Percentiles rank a stretch among this genome's conserved stretches.
Evolutionary conservation across 2,888 invertebrate species (phyloP).

Genomic region (Mythimna loreyi): DNA sequence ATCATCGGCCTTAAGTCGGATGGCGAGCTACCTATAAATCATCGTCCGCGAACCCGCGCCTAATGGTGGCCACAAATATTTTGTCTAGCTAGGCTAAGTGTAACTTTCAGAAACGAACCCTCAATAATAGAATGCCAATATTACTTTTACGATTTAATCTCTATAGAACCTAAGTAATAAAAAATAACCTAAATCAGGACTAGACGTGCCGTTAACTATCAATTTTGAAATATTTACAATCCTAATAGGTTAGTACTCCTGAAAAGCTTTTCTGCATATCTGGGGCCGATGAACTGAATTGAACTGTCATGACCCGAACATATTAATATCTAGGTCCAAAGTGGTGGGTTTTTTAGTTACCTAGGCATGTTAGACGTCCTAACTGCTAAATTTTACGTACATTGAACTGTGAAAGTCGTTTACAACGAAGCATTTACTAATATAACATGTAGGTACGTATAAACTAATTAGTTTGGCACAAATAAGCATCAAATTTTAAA

Average conservation of each 20-base stretch:
- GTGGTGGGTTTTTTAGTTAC: neutral
- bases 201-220: neutral
- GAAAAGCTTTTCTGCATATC: slow-evolving; percentile 8
- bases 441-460: no score
- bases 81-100: neutral
- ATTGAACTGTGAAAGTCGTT: no score
- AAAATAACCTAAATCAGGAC: neutral
- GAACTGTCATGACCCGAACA: slow-evolving; percentile 8
- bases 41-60: no score
- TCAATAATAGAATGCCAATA: neutral
- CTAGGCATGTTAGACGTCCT: neutral
- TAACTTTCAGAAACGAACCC: neutral
- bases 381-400: no score
- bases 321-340: neutral
- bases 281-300: slow-evolving; percentile 12
- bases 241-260: neutral
- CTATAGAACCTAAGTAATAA: neutral
- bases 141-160: neutral
- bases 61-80: neutral
- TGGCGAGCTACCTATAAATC: no score
- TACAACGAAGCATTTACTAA: no score
- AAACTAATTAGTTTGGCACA: no score
- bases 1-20: no score
- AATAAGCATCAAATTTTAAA: no score
- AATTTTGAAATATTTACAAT: slow-evolving; percentile 11